Evolutionary conservation across 2,113 vertebrate genomes (phyloP).

Genomic region (Tragelaphus buxtoni): DNA sequence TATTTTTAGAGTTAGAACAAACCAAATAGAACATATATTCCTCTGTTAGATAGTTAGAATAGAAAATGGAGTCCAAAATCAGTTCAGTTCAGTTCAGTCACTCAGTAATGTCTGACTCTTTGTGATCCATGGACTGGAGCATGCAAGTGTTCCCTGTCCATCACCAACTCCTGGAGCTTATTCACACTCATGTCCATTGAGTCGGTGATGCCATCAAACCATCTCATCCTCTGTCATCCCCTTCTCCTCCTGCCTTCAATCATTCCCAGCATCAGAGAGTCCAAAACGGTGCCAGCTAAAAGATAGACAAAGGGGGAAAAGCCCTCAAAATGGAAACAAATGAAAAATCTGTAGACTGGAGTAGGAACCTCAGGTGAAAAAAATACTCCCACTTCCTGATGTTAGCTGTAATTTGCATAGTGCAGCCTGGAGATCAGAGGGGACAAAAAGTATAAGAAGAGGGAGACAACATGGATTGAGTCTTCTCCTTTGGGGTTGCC

Average conservation of each 20-base stretch:
- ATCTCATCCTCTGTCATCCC: neutral
- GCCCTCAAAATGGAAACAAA: neutral
- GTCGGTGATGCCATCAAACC: neutral
- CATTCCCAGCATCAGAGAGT: neutral
- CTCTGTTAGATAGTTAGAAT: neutral
- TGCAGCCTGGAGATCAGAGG: neutral
- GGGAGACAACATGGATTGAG: neutral
- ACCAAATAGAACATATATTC: neutral
- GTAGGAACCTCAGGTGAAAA: neutral
- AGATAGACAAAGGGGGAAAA: neutral
- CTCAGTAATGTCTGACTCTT: neutral
- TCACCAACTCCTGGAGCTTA: neutral
- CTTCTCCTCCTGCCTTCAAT: neutral
- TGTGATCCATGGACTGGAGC: neutral
- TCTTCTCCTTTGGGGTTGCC: neutral
- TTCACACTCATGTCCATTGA: neutral
- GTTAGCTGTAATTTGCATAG: neutral
- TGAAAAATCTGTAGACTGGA: neutral
- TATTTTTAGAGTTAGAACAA: constrained; percentile 10
- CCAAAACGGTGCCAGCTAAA: neutral
- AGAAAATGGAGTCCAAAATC: neutral
- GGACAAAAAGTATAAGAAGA: neutral
- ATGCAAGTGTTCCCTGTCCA: neutral
- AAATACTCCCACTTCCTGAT: neutral
- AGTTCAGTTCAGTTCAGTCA: neutral